Percentiles rank a stretch among this genome's conserved stretches.
Evolutionary conservation across 2,797 vertebrate species (phyloP).

Genomic region (Xenops minutus): DNA sequence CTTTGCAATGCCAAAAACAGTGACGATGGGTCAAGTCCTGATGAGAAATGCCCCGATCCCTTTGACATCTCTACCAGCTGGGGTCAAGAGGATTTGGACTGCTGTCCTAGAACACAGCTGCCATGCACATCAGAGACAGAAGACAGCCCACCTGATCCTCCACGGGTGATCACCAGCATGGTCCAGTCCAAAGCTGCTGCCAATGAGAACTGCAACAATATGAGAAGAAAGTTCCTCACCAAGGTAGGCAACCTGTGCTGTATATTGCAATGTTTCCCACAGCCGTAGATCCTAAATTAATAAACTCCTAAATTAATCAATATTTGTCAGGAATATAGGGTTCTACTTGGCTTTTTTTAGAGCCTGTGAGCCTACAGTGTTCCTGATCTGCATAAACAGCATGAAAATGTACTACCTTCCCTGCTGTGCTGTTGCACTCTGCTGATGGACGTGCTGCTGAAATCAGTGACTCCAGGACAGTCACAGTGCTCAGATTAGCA

Average conservation of each 20-base stretch:
- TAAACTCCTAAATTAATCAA: not conserved
- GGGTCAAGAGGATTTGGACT: slow-evolving; percentile 55
- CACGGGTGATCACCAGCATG: not conserved
- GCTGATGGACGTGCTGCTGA: not conserved
- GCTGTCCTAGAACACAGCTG: slow-evolving; percentile 50
- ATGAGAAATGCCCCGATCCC: slow-evolving; percentile 76
- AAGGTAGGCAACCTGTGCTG: slow-evolving; percentile 77
- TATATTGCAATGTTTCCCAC: not conserved
- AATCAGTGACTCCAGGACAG: not conserved
- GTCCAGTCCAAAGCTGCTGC: slow-evolving; percentile 36
- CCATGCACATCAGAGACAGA: slow-evolving; percentile 38
- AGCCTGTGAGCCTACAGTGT: not conserved
- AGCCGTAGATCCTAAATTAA: not conserved
- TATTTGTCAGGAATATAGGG: not conserved
- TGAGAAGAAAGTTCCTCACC: slow-evolving; percentile 80
- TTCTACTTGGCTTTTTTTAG: not conserved
- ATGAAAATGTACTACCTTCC: not conserved
- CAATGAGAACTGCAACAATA: slow-evolving; percentile 74
- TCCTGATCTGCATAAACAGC: not conserved
- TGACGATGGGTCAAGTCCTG: slow-evolving; percentile 81
- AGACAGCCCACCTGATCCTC: slow-evolving; percentile 36
- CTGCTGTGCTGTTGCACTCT: not conserved
- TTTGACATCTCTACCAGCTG: slow-evolving; percentile 61
- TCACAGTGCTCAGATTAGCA: not conserved
- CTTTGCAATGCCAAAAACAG: slow-evolving; percentile 85